A percentile compares a stretch with the other conserved stretches of the same genome.
Evolutionary conservation across 2,797 vertebrate species (phyloP).

Genomic region (Poeciliopsis turneri): DNA sequence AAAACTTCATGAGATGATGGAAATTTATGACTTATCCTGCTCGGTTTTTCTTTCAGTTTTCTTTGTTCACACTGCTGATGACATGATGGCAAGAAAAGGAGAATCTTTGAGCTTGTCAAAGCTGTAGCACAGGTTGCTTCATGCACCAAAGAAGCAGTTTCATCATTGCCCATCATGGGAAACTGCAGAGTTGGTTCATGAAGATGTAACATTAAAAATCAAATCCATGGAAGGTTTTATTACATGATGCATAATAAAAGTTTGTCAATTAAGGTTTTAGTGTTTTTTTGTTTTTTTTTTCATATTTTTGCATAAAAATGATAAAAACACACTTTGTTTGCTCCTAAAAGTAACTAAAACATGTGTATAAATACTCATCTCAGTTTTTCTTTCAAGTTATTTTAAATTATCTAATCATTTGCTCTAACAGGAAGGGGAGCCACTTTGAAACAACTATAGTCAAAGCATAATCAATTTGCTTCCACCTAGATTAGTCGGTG

Average conservation of each 20-base stretch:
- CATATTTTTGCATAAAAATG: too few species aligned
- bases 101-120: not conserved
- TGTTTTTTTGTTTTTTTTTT: not conserved
- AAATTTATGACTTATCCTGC: slow-evolving; percentile 47
- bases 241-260: not conserved
- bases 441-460: slow-evolving; percentile 34
- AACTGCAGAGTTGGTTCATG: not conserved
- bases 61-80: slow-evolving; percentile 34
- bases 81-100: slow-evolving; percentile 15
- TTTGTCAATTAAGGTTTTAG: not conserved
- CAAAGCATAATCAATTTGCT: slow-evolving; percentile 49
- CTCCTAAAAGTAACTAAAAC: not conserved
- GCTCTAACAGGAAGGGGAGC: slow-evolving; percentile 22
- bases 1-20: slow-evolving; percentile 42
- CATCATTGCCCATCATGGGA: not conserved
- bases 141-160: not conserved
- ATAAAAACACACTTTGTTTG: not conserved
- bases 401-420: not conserved
- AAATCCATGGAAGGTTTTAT: not conserved
- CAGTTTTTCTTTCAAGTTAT: slow-evolving; percentile 9
- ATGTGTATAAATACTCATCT: not conserved
- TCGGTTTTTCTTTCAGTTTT: slow-evolving; percentile 45
- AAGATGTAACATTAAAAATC: not conserved
- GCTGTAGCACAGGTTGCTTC: not conserved
- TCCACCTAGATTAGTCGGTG: slow-evolving; percentile 59